Conservation (phyloP, 1,140 invertebrate genomes). For the Dysdera silvatica region DNA sequence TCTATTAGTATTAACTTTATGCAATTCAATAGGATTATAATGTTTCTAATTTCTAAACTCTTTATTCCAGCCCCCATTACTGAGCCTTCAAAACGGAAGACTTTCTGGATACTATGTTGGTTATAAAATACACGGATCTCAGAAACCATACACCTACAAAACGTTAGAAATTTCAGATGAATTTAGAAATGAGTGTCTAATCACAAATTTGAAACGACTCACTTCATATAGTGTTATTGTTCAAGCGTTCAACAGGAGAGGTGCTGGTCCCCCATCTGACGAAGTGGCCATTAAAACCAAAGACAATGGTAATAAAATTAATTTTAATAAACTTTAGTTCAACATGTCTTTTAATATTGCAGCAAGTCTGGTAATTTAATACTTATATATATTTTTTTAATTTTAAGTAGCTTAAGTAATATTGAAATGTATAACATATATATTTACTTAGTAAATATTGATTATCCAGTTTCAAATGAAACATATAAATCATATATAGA, state of each 20-base stretch:
- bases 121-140: slow-evolving; percentile 43
- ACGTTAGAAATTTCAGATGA: slow-evolving; percentile 65
- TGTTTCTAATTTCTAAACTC: neutral
- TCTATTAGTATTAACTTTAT: too few species aligned
- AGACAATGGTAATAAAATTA: slow-evolving; percentile 45
- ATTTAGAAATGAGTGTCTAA: slow-evolving; percentile 27
- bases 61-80: slow-evolving; percentile 56
- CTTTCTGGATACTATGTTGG: slow-evolving; percentile 62
- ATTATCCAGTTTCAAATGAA: too few species aligned
- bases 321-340: neutral
- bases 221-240: slow-evolving; percentile 37
- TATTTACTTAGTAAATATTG: too few species aligned
- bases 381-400: too few species aligned
- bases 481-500: too few species aligned
- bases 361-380: neutral
- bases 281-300: slow-evolving; percentile 65
- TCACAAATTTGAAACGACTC: slow-evolving; percentile 30
- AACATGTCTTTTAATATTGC: neutral
- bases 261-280: slow-evolving; percentile 63
- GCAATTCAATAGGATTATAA: too few species aligned
- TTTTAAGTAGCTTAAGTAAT: too few species aligned
- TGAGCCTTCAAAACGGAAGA: slow-evolving; percentile 69
- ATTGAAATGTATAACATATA: too few species aligned
- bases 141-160: slow-evolving; percentile 68
- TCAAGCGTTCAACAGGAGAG: slow-evolving; percentile 45